Conservation (phyloP, 92 coral and sea anemone species). For the Porites cylindrica region DNA sequence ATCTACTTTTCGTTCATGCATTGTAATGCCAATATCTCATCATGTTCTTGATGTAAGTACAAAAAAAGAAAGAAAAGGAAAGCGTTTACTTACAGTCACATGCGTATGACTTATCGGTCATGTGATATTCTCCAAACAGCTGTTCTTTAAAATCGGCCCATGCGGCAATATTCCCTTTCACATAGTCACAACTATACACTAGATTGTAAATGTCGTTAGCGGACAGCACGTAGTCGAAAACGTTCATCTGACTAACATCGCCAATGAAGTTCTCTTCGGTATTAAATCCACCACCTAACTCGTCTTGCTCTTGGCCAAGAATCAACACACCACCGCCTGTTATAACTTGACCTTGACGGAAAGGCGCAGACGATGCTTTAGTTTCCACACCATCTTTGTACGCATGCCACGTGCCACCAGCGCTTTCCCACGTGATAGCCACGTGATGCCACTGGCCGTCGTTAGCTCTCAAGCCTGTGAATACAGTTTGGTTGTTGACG, state of each 20-base stretch:
- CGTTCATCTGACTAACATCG: slow-evolving; percentile 83
- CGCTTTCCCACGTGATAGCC: slow-evolving; percentile 88
- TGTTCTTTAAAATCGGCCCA: slow-evolving; percentile 88
- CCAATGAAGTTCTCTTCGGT: slow-evolving; percentile 82
- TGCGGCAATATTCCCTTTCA: slow-evolving; percentile 77
- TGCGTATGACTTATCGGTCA: slow-evolving; percentile 73
- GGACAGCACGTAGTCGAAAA: slow-evolving; percentile 72
- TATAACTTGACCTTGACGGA: slow-evolving; percentile 77
- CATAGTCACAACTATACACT: slow-evolving; percentile 73
- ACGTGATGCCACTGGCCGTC: slow-evolving; percentile 93
- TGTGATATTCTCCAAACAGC: slow-evolving; percentile 69
- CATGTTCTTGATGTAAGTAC: too few relatives aligned
- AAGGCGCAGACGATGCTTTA: slow-evolving; percentile 46
- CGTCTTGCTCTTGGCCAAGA: slow-evolving; percentile 87
- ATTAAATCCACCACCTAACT: slow-evolving; percentile 84
- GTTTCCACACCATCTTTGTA: slow-evolving; percentile 70
- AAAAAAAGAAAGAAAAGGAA: too few relatives aligned
- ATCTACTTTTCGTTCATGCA: too few relatives aligned
- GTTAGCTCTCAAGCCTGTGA: slow-evolving; percentile 55
- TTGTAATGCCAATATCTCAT: too few relatives aligned
- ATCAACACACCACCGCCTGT: slow-evolving; percentile 85
- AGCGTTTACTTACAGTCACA: slow-evolving; percentile 76
- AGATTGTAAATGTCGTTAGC: slow-evolving; percentile 75
- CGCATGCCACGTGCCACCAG: slow-evolving; percentile 71
- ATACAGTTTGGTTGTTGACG: slow-evolving; percentile 76